A percentile compares a stretch with the other conserved stretches of the same genome.
These are phyloP conservation scores for Fragum fragum DNA, from an alignment of 2,888 invertebrate genomes.

Conservation along the genomic window DNA sequence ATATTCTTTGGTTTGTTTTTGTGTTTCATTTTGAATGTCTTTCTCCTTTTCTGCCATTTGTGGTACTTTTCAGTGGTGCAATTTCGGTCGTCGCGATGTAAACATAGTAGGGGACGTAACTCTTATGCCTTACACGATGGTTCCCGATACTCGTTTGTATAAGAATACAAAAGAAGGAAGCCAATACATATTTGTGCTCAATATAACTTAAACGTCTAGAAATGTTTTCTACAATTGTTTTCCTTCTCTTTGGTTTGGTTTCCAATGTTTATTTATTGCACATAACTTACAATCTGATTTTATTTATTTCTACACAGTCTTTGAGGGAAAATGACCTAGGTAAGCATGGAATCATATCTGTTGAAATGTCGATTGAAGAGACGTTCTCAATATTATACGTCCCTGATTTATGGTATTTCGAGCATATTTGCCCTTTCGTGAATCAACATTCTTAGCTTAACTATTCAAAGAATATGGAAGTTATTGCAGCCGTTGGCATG, in stretches of 20 bases:
- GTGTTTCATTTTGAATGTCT: slow-evolving; percentile 1
- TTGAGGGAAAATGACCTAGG: slow-evolving; percentile 21
- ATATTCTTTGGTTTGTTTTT: slow-evolving; percentile 22
- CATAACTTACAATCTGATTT: neutral
- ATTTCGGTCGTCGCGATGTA: slow-evolving; percentile 13
- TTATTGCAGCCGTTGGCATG: no score
- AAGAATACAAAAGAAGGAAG: neutral
- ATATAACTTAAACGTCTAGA: neutral
- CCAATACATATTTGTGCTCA: neutral
- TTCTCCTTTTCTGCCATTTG: slow-evolving; percentile 58
- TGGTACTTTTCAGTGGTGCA: neutral
- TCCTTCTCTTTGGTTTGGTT: neutral
- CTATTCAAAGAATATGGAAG: no score
- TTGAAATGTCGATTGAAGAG: no score
- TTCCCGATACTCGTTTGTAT: neutral
- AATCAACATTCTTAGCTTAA: no score
- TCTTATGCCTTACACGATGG: neutral
- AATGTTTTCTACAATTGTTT: slow-evolving; percentile 10
- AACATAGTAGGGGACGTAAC: slow-evolving; percentile 27
- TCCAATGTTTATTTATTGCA: neutral
- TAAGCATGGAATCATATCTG: neutral
- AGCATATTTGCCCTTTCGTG: no score
- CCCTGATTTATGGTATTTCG: no score
- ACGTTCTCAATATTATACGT: neutral
- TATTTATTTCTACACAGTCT: slow-evolving; percentile 23